These are phyloP conservation scores for Cephus cinctus DNA, from an alignment of 1,140 invertebrate species.

Conservation along the genomic window DNA sequence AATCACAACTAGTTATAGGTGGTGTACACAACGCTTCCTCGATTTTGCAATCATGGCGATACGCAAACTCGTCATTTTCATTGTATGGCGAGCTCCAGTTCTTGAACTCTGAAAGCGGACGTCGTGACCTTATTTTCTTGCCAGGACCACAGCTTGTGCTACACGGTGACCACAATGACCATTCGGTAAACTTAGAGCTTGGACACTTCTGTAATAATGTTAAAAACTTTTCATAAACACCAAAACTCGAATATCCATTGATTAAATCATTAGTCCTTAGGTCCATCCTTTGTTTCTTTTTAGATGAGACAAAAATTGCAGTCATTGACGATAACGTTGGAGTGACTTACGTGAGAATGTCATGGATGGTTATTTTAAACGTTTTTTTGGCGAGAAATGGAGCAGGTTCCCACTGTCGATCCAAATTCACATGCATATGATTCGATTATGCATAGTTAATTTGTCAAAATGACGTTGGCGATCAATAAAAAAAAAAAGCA, in stretches of 20 bases:
- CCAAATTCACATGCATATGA: too few species aligned
- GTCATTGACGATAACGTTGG: slow-evolving; percentile 9
- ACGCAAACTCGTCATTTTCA: slow-evolving; percentile 31
- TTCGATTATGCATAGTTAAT: slow-evolving; percentile 18
- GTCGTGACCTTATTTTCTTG: slow-evolving; percentile 61
- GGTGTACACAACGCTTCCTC: slow-evolving; percentile 51
- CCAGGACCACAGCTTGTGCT: slow-evolving; percentile 68
- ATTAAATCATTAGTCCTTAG: background rate
- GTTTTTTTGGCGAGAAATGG: slow-evolving; percentile 46
- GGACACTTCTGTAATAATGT: slow-evolving; percentile 37
- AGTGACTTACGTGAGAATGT: slow-evolving; percentile 33
- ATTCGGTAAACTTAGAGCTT: slow-evolving; percentile 53
- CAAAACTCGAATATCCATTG: background rate
- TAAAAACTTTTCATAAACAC: slow-evolving; percentile 4
- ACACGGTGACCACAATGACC: slow-evolving; percentile 69
- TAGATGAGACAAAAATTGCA: background rate
- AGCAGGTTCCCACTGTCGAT: slow-evolving; percentile 32
- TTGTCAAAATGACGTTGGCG: slow-evolving; percentile 12
- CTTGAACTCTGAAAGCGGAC: too few species aligned
- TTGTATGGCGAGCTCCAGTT: slow-evolving; percentile 44
- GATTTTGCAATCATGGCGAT: slow-evolving; percentile 41
- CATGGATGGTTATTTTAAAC: slow-evolving; percentile 38
- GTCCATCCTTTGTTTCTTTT: background rate
- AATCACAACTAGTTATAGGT: slow-evolving; percentile 54
- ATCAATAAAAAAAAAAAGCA: too few species aligned